Evolutionary conservation across 2,888 invertebrate genomes (phyloP), one percentile per base, ranked within the genome.

Genomic region (Toxonevra muliebris): DNA sequence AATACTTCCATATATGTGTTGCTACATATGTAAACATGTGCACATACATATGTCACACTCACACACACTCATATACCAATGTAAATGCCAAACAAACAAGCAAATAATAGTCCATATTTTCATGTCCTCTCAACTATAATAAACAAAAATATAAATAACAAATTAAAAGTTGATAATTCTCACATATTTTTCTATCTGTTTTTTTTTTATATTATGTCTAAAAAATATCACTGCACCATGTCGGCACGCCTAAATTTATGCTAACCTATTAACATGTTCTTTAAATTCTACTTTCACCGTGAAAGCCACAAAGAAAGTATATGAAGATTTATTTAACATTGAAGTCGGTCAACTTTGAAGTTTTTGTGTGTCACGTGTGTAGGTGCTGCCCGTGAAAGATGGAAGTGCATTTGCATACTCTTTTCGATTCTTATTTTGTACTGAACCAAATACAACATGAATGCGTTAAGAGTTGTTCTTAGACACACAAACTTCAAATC

Each of bases 251-350:
- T 45, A 59, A 64, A 5, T 52, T 79, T 48, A 66, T 82, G 82
- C 61, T 74, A 73, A 74, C 82, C 82, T 82, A 82, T 76, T 82
- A 75, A 73, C 76, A 76, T 79, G 80, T 82, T 81, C 82, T 82
- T 82, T 81, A 78, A 80, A 79, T 81, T 79, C 79, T 79, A 82
- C 82, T 82, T 82, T 73, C 64, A 68, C 20, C 65, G 60, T 60
- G 68, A 68, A 58, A 59, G 55, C 30, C 30, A 65, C 59, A 64
- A 8, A n/a, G 66, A 10, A 40, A 1, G 40, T 13, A 63, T 13
- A 45, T 59, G 17, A 3, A 48, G 30, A 58, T 11, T 54, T 10
- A 55, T 40, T 55, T n/a, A 15, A n/a, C 17, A 42, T n/a, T 42
- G 2, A 42, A 4, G 3, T 9, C 10, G 17, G 5, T 43, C 15